phyloP scores from a whole-genome alignment of 2,888 invertebrate species.

The Stictocephala bisonia region DNA sequence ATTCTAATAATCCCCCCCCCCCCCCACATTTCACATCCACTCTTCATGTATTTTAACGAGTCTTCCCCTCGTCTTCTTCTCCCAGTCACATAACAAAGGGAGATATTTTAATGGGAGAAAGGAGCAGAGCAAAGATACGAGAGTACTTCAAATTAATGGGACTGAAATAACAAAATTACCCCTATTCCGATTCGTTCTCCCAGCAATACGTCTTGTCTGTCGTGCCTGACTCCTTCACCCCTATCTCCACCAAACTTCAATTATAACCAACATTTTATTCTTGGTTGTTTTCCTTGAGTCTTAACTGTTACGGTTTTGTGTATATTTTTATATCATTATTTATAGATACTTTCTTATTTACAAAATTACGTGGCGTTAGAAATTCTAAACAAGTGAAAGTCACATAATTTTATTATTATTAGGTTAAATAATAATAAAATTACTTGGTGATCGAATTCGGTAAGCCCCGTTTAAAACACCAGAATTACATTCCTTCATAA shows the following conservation, averaged over 20 bases:
- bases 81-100: constrained; percentile 19
- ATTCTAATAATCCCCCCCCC: constrained; percentile 16
- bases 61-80: not conserved
- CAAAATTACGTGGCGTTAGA: too few species aligned
- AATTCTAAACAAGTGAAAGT: too few species aligned
- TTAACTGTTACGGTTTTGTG: too few species aligned
- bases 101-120: constrained; percentile 36
- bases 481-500: too few species aligned
- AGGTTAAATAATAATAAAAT: too few species aligned
- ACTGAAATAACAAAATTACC: constrained; percentile 50
- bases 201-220: constrained; percentile 14
- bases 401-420: too few species aligned
- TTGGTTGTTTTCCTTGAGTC: not conserved
- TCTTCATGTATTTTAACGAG: constrained; percentile 24
- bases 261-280: constrained; percentile 35
- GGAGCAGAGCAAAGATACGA: constrained; percentile 35
- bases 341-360: too few species aligned
- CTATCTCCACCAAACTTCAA: constrained; percentile 34
- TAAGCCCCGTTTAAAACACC: too few species aligned
- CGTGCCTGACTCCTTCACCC: constrained; percentile 21
- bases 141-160: constrained; percentile 46
- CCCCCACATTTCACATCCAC: too few species aligned
- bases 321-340: too few species aligned
- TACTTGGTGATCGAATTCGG: too few species aligned
- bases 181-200: constrained; percentile 34